Evolutionary conservation across 2,113 vertebrate species (phyloP).

Genomic region (Stigmatopora argus): DNA sequence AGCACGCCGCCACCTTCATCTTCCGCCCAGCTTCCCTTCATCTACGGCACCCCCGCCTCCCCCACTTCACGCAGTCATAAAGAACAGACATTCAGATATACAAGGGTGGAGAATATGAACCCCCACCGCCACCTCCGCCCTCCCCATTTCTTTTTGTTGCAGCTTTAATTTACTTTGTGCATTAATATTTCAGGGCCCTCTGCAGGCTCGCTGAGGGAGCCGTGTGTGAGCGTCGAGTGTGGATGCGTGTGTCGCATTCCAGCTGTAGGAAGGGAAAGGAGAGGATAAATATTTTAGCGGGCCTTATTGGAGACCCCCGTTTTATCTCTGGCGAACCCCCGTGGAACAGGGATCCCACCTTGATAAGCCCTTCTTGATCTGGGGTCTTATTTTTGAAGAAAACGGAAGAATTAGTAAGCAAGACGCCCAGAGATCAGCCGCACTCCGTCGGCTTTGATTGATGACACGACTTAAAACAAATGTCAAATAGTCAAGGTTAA

Average conservation of each 20-base stretch:
- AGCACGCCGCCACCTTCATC: slow-evolving; percentile 5
- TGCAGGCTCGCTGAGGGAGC: slow-evolving; percentile 58
- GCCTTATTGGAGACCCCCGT: slow-evolving; percentile 72
- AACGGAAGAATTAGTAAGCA: slow-evolving; percentile 2
- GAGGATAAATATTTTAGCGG: slow-evolving; percentile 72
- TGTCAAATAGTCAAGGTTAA: slow-evolving; percentile 6
- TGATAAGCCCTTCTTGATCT: slow-evolving; percentile 20
- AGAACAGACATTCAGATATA: slow-evolving; percentile 63
- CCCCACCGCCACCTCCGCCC: slow-evolving; percentile 25
- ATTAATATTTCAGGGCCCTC: slow-evolving; percentile 73
- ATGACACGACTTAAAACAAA: background rate
- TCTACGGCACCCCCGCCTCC: slow-evolving; percentile 28
- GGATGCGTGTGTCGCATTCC: slow-evolving; percentile 45
- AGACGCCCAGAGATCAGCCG: background rate
- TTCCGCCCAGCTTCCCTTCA: slow-evolving; percentile 35
- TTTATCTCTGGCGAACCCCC: slow-evolving; percentile 51
- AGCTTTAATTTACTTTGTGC: slow-evolving; percentile 72
- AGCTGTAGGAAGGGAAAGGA: slow-evolving; percentile 58
- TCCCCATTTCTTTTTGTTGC: slow-evolving; percentile 60
- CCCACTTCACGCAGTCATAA: slow-evolving; percentile 51
- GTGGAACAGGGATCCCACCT: slow-evolving; percentile 37
- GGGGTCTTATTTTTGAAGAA: background rate
- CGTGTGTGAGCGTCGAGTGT: slow-evolving; percentile 34
- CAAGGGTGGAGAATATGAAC: slow-evolving; percentile 55
- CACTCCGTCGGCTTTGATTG: background rate